phyloP scores from a whole-genome alignment of 2,113 vertebrate species.

The Tetrao urogallus region DNA sequence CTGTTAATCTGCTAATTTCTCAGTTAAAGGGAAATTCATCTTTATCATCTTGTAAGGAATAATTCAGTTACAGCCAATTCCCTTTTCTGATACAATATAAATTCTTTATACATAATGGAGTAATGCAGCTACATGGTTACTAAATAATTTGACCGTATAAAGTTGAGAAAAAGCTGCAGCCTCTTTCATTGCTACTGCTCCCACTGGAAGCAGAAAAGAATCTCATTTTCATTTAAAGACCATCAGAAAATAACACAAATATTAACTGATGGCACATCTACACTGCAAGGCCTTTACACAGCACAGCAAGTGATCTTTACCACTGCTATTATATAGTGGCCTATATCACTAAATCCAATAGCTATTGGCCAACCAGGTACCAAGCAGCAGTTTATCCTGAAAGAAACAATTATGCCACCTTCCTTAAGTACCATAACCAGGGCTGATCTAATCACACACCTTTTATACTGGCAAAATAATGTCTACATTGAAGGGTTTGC shows the following conservation, averaged over 20 bases:
- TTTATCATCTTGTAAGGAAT: not conserved
- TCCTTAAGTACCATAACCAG: not conserved
- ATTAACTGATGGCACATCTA: not conserved
- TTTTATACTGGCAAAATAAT: not conserved
- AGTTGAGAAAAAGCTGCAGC: not conserved
- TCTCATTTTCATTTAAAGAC: not conserved
- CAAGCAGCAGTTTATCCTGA: not conserved
- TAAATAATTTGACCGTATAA: not conserved
- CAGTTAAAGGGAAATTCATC: not conserved
- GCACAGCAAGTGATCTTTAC: not conserved
- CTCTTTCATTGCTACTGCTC: not conserved
- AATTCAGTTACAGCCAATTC: not conserved
- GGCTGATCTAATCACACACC: not conserved
- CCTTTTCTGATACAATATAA: not conserved
- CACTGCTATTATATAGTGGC: not conserved
- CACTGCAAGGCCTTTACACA: not conserved
- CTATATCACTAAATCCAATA: not conserved
- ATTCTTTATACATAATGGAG: not conserved
- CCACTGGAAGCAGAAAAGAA: not conserved
- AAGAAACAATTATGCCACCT: not conserved
- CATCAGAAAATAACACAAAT: not conserved
- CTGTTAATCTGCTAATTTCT: not conserved
- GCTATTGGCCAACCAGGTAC: not conserved
- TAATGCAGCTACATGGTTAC: not conserved
- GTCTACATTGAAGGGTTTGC: not conserved